Evolutionary conservation across 2,888 invertebrate genomes (phyloP).

Genomic region (Prosopocoilus inquinatus): DNA sequence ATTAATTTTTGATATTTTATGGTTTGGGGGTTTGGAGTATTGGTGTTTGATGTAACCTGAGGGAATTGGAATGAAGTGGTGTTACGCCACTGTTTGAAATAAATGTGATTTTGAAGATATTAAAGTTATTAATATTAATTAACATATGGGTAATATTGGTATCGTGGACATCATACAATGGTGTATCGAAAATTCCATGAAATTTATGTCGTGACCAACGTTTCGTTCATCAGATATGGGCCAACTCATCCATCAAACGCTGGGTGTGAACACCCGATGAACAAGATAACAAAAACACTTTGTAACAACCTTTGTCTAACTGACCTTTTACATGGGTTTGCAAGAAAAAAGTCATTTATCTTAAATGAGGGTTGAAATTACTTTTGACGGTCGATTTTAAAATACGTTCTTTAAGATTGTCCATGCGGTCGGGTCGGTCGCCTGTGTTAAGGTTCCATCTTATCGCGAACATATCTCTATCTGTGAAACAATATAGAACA

Average conservation of each 20-base stretch:
- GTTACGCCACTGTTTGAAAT: no score
- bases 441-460: constrained; percentile 10
- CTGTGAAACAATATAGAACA: constrained; percentile 47
- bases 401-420: constrained; percentile 14
- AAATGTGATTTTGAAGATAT: no score
- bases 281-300: constrained; percentile 51
- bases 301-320: constrained; percentile 50
- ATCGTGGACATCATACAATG: constrained; percentile 25
- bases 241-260: constrained; percentile 49
- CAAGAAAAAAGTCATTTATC: constrained; percentile 50
- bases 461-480: constrained; percentile 27
- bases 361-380: constrained; percentile 48
- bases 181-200: constrained; percentile 41
- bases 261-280: constrained; percentile 51
- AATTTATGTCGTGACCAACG: constrained; percentile 48
- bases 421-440: constrained; percentile 5
- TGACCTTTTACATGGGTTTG: constrained; percentile 49
- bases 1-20: no score
- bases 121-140: background rate
- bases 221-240: constrained; percentile 48
- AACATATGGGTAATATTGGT: constrained; percentile 3
- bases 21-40: no score
- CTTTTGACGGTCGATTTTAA: constrained; percentile 43
- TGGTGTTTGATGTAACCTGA: no score
- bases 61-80: no score